Evolutionary conservation across 1,140 invertebrate genomes (phyloP).

Genomic region (Drosophila carrolli): DNA sequence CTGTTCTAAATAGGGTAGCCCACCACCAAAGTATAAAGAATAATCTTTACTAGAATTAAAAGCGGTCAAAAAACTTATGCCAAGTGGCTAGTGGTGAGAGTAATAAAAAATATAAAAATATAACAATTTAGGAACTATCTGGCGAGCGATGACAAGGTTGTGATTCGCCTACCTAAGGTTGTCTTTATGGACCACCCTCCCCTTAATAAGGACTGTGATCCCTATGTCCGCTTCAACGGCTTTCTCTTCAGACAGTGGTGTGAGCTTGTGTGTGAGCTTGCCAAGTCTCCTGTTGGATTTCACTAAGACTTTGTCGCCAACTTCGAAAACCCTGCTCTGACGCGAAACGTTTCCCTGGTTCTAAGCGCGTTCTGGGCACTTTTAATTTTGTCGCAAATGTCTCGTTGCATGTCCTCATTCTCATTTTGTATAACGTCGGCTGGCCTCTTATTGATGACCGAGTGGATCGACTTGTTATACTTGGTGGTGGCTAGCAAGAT

Average conservation of each 20-base stretch:
- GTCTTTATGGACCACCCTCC: no score
- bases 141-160: neutral
- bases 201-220: no score
- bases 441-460: conserved; percentile 3
- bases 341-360: neutral
- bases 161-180: no score
- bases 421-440: conserved; percentile 3
- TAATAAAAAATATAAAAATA: neutral
- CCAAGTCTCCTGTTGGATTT: conserved; percentile 8
- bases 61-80: neutral
- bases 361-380: neutral
- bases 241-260: neutral
- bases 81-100: neutral
- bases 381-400: conserved; percentile 11
- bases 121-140: neutral
- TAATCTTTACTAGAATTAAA: neutral
- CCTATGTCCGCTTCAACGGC: no score
- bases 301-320: neutral
- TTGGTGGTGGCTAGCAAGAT: conserved; percentile 2
- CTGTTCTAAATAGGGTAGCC: neutral
- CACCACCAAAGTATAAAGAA: neutral
- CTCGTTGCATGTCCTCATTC: neutral
- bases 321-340: conserved; percentile 7
- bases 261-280: no score
- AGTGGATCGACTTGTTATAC: conserved; percentile 9